A percentile compares a stretch with the other conserved stretches of the same genome.
phyloP scores from a whole-genome alignment of 2,797 vertebrate genomes.

The Micromesistius poutassou region DNA sequence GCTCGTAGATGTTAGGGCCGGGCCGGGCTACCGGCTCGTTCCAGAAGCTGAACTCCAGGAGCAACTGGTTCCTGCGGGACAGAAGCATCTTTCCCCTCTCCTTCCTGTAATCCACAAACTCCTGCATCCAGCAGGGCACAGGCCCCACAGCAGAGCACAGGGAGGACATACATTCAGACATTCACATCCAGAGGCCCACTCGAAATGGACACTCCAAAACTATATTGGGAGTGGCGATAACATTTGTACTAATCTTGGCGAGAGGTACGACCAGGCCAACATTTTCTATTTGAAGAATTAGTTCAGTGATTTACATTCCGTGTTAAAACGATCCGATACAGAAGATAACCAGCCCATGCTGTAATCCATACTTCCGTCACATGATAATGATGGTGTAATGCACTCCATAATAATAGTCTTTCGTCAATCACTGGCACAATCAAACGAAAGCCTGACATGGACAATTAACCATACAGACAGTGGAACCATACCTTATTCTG shows the following conservation, averaged over 20 bases:
- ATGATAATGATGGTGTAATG: background rate
- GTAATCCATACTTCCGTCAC: background rate
- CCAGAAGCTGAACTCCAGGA: slow-evolving; percentile 97
- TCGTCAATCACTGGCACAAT: too few species aligned
- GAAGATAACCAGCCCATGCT: too few species aligned
- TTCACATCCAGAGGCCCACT: background rate
- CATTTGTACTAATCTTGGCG: too few species aligned
- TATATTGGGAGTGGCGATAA: too few species aligned
- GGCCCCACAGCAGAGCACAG: background rate
- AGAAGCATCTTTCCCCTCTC: slow-evolving; percentile 90
- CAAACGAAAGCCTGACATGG: too few species aligned
- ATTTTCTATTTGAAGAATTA: too few species aligned
- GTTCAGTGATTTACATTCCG: background rate
- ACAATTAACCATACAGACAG: background rate
- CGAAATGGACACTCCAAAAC: background rate
- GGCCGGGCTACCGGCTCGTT: slow-evolving; percentile 86
- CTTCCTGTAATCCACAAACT: slow-evolving; percentile 84
- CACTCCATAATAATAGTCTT: too few species aligned
- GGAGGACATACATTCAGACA: background rate
- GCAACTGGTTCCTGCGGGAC: slow-evolving; percentile 90
- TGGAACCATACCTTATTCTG: slow-evolving; percentile 83
- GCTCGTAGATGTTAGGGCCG: slow-evolving; percentile 93
- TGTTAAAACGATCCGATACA: background rate
- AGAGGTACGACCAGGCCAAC: too few species aligned
- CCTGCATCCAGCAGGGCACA: slow-evolving; percentile 62